These are phyloP conservation scores for Araneus ventricosus DNA, from an alignment of 1,140 invertebrate species.

Conservation along the genomic window DNA sequence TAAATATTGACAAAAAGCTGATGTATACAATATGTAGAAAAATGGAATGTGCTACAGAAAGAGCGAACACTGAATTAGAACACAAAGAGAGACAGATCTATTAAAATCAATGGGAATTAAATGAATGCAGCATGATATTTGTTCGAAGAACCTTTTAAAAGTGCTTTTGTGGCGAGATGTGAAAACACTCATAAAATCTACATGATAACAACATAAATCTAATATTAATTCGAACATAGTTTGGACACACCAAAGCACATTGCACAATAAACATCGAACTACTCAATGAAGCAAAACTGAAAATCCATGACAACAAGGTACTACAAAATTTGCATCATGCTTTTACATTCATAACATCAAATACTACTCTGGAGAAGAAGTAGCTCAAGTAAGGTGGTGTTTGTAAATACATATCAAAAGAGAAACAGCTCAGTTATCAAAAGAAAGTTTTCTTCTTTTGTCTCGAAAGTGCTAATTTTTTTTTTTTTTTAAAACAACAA, in stretches of 20 bases:
- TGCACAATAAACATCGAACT: constrained; percentile 10
- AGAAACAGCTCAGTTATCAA: background rate
- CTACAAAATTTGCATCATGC: background rate
- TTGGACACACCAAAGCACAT: background rate
- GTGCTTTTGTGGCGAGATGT: background rate
- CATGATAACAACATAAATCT: constrained; percentile 1
- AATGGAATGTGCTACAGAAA: constrained; percentile 31
- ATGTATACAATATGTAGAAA: background rate
- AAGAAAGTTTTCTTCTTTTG: background rate
- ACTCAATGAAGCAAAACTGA: constrained; percentile 14
- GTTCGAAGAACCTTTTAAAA: background rate
- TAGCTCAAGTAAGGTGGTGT: background rate
- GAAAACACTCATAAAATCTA: background rate
- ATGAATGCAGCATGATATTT: background rate
- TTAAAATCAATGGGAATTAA: background rate
- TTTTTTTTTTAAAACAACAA: background rate
- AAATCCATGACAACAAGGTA: background rate
- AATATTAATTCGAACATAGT: background rate
- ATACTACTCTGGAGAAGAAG: background rate
- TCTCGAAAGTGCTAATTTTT: background rate
- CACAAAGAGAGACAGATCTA: background rate
- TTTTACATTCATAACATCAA: background rate
- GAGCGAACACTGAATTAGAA: background rate
- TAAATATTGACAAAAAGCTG: background rate
- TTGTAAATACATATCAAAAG: constrained; percentile 33